Base-by-base conservation (phyloP, 2,888 invertebrate species). In the Noctua janthe region DNA sequence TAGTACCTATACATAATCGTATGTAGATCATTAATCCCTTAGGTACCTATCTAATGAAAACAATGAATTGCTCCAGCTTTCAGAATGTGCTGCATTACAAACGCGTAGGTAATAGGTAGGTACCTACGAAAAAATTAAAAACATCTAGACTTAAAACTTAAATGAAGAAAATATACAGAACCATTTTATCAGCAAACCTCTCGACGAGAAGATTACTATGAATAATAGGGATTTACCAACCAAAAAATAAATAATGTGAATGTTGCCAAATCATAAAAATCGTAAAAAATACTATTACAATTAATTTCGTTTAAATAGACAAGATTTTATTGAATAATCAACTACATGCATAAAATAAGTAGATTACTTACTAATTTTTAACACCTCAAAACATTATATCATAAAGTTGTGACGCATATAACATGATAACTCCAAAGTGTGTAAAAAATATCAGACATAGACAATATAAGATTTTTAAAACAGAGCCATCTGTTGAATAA, bases 401-500 rank as follows among this genome's bases (percentile, higher is more conserved):
- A 29, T 39, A 39, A 39, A 39, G 62, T 23, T 64, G 17, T 1
- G 10, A 64, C 17, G 20, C 64, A 39, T 39, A 39, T 39, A 4
- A 0, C 5, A 20, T 7, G 15, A 4, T 10, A 10, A 66, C 15
- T 11, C 11, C 17, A 20, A 47, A 35, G 15, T 20, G 35, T 39
- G 39, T 39, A 39, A 13, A 64, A 29, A 43, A 6, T 1, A 15
- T 15, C 13, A 13, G 43, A 15, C 6, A 35, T 23, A 15, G 4
- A 23, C 17, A 64, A n/a, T 29, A 8, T n/a, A 3, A 4, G 20
- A 23, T 49, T 17, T 20, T 20, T 51, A 43, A 7, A 71, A 51
- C 20, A 77, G 81, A 39, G 81, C 56, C 82, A 82, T 81, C 81
- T 81, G 43, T 82, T 66, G n/a, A n/a, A 10, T n/a, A 17, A 1